A percentile compares a stretch with the other conserved stretches of the same genome.
Conservation (phyloP, 2,888 invertebrate species). For the Exocentrus adspersus region DNA sequence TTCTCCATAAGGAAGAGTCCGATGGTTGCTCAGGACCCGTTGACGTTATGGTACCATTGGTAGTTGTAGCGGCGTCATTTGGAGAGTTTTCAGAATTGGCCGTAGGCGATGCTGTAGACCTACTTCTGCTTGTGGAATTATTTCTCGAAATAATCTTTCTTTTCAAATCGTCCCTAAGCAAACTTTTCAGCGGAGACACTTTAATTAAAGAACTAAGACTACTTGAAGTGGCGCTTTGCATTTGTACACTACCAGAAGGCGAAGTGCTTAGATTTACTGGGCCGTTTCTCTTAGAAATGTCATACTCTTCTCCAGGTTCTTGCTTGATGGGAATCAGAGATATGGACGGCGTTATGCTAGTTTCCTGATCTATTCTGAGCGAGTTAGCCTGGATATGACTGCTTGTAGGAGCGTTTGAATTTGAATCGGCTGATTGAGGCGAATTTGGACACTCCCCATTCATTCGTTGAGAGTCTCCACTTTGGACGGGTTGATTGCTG, state of each 20-base stretch:
- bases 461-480: conserved; percentile 65
- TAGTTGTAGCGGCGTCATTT: conserved; percentile 64
- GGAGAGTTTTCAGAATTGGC: conserved; percentile 63
- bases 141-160: conserved; percentile 80
- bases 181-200: conserved; percentile 85
- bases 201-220: conserved; percentile 83
- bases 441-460: conserved; percentile 79
- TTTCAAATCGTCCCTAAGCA: conserved; percentile 85
- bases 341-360: conserved; percentile 83
- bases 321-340: conserved; percentile 88
- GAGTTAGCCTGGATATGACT: conserved; percentile 67
- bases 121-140: conserved; percentile 63
- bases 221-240: conserved; percentile 71
- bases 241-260: conserved; percentile 55
- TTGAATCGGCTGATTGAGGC: conserved; percentile 84
- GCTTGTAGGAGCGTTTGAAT: conserved; percentile 78
- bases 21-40: conserved; percentile 72
- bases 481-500: conserved; percentile 57
- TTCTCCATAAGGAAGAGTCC: conserved; percentile 62
- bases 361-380: conserved; percentile 63
- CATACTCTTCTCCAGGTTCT: conserved; percentile 66
- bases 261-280: conserved; percentile 59
- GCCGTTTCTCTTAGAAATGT: conserved; percentile 61
- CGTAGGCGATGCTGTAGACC: conserved; percentile 61
- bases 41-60: conserved; percentile 72